These are phyloP conservation scores for Vollenhovia emeryi DNA, from an alignment of 1,140 invertebrate species.

Conservation along the genomic window DNA sequence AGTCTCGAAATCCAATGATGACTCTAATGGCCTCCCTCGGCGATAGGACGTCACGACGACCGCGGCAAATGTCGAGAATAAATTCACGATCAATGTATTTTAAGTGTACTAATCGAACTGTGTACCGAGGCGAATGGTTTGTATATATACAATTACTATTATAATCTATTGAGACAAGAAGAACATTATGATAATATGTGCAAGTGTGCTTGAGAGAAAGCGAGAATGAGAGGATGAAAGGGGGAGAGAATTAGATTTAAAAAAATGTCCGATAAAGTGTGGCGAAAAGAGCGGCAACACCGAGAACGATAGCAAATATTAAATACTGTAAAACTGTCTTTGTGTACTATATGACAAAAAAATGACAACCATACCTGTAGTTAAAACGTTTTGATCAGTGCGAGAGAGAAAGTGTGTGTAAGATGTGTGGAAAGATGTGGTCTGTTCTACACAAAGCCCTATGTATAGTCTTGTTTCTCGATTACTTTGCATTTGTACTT, in stretches of 20 bases:
- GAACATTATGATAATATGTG: slow-evolving; percentile 29
- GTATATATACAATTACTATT: slow-evolving; percentile 77
- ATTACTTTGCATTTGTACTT: slow-evolving; percentile 54
- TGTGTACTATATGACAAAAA: slow-evolving; percentile 58
- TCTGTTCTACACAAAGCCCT: slow-evolving; percentile 1
- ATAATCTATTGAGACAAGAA: slow-evolving; percentile 56
- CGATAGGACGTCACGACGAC: slow-evolving; percentile 39
- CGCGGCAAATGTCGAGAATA: slow-evolving; percentile 33
- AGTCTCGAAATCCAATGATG: slow-evolving; percentile 28
- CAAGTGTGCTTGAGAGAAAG: slow-evolving; percentile 14
- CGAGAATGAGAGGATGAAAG: background rate
- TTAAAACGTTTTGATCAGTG: slow-evolving; percentile 34
- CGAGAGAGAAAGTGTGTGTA: background rate
- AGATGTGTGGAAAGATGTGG: background rate
- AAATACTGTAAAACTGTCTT: slow-evolving; percentile 62
- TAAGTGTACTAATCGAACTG: slow-evolving; percentile 74
- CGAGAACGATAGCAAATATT: slow-evolving; percentile 44
- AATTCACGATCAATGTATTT: slow-evolving; percentile 64
- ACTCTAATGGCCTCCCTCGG: slow-evolving; percentile 55
- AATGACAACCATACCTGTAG: slow-evolving; percentile 33
- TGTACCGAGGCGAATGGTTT: slow-evolving; percentile 75
- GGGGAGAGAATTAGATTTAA: slow-evolving; percentile 16
- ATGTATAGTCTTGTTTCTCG: slow-evolving; percentile 22
- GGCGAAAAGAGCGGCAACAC: background rate
- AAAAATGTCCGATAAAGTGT: slow-evolving; percentile 34